Conservation (phyloP, 2,888 invertebrate species). For the Polydrusus tereticollis region DNA sequence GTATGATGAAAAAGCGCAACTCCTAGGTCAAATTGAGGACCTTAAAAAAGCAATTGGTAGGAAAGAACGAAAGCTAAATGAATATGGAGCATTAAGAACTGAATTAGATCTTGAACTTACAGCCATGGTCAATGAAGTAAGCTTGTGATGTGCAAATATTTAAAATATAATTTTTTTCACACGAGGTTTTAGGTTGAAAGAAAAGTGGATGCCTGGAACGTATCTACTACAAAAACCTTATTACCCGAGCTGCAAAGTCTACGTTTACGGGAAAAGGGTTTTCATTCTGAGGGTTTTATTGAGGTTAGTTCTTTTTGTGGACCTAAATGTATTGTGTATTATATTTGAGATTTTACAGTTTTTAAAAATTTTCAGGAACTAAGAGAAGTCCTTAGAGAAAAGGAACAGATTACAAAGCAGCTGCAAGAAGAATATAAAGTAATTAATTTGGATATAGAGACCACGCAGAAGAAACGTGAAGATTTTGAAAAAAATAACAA, state of each 20-base stretch:
- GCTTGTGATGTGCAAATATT: too few relatives aligned
- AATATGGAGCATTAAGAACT: constrained; percentile 26
- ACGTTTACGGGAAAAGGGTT: constrained; percentile 39
- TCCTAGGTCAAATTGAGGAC: constrained; percentile 34
- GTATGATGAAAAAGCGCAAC: constrained; percentile 25
- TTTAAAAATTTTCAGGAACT: constrained; percentile 15
- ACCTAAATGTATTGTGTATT: too few relatives aligned
- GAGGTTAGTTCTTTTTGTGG: too few relatives aligned
- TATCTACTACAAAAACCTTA: constrained; percentile 33
- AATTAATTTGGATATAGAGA: constrained; percentile 6
- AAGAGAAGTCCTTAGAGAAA: constrained; percentile 11
- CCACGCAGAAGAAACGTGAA: not conserved
- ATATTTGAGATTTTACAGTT: too few relatives aligned
- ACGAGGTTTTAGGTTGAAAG: constrained; percentile 41
- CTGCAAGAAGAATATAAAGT: constrained; percentile 1
- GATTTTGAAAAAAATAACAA: not conserved
- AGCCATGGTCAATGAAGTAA: constrained; percentile 24
- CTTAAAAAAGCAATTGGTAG: constrained; percentile 26
- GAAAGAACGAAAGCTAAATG: constrained; percentile 20
- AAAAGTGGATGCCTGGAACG: constrained; percentile 39
- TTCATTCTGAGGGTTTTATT: constrained; percentile 21
- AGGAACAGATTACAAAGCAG: not conserved
- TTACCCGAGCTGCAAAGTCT: constrained; percentile 36
- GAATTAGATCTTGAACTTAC: constrained; percentile 26
- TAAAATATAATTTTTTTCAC: too few relatives aligned